phyloP scores from a whole-genome alignment of 2,113 vertebrate genomes.

The Percopsis transmontana region DNA sequence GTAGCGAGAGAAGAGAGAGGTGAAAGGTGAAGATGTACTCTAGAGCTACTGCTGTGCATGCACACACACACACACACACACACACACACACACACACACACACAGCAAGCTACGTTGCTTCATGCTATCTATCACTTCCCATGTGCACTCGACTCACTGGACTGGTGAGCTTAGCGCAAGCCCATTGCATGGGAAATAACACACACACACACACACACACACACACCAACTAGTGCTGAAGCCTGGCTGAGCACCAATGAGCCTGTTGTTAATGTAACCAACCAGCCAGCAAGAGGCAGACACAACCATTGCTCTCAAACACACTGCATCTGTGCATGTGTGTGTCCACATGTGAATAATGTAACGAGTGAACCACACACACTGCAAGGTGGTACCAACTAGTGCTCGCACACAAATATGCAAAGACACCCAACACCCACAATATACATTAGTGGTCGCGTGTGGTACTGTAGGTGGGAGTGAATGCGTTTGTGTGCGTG shows the following conservation, averaged over 20 bases:
- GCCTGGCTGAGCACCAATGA: conserved; percentile 44
- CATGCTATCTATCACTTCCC: conserved; percentile 3
- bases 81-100: conserved; percentile 16
- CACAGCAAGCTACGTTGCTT: background rate
- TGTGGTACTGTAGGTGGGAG: no score
- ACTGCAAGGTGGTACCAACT: background rate
- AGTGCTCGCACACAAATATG: background rate
- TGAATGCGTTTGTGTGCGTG: no score
- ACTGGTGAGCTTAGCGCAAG: conserved; percentile 8
- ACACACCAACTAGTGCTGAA: conserved; percentile 30
- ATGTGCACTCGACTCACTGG: conserved; percentile 14
- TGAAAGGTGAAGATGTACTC: conserved; percentile 5
- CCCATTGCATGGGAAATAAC: background rate
- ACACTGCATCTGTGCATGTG: conserved; percentile 14
- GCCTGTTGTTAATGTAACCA: conserved; percentile 48
- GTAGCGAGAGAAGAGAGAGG: background rate
- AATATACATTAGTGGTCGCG: no score
- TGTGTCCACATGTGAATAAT: conserved; percentile 9
- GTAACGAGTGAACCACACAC: conserved; percentile 15
- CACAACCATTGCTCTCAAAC: conserved; percentile 17
- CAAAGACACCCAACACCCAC: background rate
- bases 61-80: background rate
- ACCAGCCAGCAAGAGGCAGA: conserved; percentile 30
- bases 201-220: conserved; percentile 14
- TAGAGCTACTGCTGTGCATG: no score